Evolutionary conservation across 2,113 vertebrate genomes (phyloP).

Genomic region (Nematolebias whitei): DNA sequence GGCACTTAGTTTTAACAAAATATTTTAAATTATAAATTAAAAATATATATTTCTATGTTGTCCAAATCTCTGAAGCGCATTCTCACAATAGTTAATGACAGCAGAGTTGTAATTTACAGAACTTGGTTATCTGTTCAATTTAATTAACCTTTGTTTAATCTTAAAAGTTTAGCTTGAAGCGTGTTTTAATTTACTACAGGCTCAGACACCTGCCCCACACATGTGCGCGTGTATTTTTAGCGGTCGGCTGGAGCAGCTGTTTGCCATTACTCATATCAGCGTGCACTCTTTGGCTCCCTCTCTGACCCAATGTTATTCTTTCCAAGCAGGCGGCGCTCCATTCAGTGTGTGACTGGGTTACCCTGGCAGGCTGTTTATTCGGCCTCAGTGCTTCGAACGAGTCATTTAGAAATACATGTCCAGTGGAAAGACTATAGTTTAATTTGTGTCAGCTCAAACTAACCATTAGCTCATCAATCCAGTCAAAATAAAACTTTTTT

Average conservation of each 20-base stretch:
- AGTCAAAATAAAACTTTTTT: no score
- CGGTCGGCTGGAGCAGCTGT: slow-evolving; percentile 66
- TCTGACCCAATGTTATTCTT: slow-evolving; percentile 72
- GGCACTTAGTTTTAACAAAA: not conserved
- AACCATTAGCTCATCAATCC: no score
- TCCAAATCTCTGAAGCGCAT: not conserved
- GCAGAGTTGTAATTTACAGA: slow-evolving; percentile 22
- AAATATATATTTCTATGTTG: not conserved
- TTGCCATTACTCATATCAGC: slow-evolving; percentile 79
- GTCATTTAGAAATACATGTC: slow-evolving; percentile 47
- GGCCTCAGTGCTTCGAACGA: slow-evolving; percentile 40
- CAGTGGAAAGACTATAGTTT: slow-evolving; percentile 13
- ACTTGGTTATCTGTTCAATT: slow-evolving; percentile 24
- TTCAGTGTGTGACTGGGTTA: slow-evolving; percentile 52
- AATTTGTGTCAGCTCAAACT: slow-evolving; percentile 48
- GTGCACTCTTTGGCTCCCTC: slow-evolving; percentile 61
- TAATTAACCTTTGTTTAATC: slow-evolving; percentile 36
- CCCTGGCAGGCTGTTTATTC: slow-evolving; percentile 50
- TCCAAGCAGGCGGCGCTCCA: slow-evolving; percentile 61
- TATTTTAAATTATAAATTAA: not conserved
- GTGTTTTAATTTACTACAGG: slow-evolving; percentile 42
- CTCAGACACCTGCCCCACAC: slow-evolving; percentile 61
- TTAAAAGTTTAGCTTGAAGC: slow-evolving; percentile 32
- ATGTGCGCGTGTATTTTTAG: slow-evolving; percentile 77
- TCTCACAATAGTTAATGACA: not conserved